Evolutionary conservation across 2,888 invertebrate species (phyloP).

Genomic region (Amblyteles armatorius): DNA sequence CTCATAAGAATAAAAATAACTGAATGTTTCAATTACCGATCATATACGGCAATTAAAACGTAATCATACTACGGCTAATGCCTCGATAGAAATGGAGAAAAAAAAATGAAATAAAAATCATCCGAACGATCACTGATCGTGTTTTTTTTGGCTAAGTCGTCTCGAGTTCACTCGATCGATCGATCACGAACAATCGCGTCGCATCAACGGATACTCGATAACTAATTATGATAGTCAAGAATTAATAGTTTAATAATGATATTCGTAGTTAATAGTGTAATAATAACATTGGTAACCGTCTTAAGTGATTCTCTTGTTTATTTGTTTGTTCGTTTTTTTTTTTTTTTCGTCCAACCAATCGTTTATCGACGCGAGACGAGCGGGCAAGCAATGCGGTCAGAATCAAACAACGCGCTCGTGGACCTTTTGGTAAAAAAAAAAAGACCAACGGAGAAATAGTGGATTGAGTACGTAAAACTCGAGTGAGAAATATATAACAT

Average conservation of each 20-base stretch:
- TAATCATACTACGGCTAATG: slow-evolving; percentile 60
- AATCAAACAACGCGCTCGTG: slow-evolving; percentile 72
- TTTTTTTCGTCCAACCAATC: slow-evolving; percentile 46
- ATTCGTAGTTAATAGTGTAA: slow-evolving; percentile 70
- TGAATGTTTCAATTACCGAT: slow-evolving; percentile 64
- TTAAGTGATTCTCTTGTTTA: slow-evolving; percentile 73
- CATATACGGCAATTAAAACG: slow-evolving; percentile 61
- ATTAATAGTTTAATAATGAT: slow-evolving; percentile 73
- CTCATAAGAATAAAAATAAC: slow-evolving; percentile 75
- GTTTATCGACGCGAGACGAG: slow-evolving; percentile 36
- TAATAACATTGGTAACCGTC: slow-evolving; percentile 83
- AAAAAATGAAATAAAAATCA: slow-evolving; percentile 50
- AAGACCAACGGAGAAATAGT: slow-evolving; percentile 64
- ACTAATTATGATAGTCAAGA: slow-evolving; percentile 66
- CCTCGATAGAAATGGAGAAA: slow-evolving; percentile 60
- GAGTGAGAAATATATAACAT: slow-evolving; percentile 83
- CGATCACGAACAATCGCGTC: slow-evolving; percentile 33
- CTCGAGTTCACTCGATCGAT: slow-evolving; percentile 55
- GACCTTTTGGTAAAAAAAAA: slow-evolving; percentile 50
- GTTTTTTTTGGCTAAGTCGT: slow-evolving; percentile 69
- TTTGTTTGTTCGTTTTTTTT: slow-evolving; percentile 44
- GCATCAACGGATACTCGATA: slow-evolving; percentile 56
- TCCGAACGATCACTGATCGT: slow-evolving; percentile 45
- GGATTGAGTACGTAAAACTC: slow-evolving; percentile 76
- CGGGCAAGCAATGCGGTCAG: slow-evolving; percentile 74